phyloP scores from a whole-genome alignment of 2,797 vertebrate species.

The Syndactyla subalaris region DNA sequence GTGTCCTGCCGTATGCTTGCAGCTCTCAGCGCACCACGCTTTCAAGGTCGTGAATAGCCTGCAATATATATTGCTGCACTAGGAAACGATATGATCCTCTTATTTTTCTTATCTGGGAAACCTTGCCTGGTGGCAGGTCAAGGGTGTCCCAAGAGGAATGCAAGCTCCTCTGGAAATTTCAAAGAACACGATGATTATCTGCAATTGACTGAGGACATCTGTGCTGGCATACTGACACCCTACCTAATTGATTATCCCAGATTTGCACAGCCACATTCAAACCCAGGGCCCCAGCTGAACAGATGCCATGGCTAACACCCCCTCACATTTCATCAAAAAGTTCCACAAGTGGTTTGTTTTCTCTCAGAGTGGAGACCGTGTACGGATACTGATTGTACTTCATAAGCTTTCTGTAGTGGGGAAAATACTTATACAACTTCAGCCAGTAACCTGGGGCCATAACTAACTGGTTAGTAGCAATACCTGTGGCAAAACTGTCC shows the following conservation, averaged over 20 bases:
- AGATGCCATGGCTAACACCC: conserved; percentile 47
- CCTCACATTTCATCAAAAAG: not conserved
- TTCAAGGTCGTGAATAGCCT: conserved; percentile 26
- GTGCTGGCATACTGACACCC: conserved; percentile 64
- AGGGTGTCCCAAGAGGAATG: conserved; percentile 50
- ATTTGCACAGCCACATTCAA: conserved; percentile 19
- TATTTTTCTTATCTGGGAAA: conserved; percentile 60
- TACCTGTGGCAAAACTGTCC: not conserved
- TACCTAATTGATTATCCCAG: conserved; percentile 64
- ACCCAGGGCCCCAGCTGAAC: conserved; percentile 54
- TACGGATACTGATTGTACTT: not conserved
- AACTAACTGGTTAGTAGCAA: not conserved
- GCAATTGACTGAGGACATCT: conserved; percentile 70
- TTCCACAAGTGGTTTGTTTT: conserved; percentile 49
- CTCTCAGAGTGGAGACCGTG: not conserved
- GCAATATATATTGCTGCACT: conserved; percentile 6
- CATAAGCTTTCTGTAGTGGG: not conserved
- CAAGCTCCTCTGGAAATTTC: conserved; percentile 65
- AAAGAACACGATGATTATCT: conserved; percentile 62
- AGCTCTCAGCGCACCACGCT: not conserved
- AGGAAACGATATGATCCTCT: conserved; percentile 40
- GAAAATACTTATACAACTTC: not conserved
- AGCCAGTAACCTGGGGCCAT: not conserved
- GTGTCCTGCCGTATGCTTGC: not conserved
- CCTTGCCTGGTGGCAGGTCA: conserved; percentile 51